phyloP scores from a whole-genome alignment of 2,797 vertebrate species.

The Eulemur coronatus region DNA sequence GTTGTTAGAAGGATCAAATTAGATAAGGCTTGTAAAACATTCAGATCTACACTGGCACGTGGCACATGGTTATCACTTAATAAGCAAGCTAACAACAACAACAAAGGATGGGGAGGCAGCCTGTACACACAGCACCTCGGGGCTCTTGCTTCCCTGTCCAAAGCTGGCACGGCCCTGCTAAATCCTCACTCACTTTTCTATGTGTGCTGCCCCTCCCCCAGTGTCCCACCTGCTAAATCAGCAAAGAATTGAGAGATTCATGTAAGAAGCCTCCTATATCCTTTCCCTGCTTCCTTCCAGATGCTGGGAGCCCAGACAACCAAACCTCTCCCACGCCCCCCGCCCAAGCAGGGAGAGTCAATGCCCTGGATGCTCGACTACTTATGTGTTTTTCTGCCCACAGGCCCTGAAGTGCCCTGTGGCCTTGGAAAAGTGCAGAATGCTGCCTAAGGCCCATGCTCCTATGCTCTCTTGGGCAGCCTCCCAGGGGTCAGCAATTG shows the following conservation, averaged over 20 bases:
- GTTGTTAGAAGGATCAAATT: slow-evolving; percentile 40
- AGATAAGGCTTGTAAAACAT: slow-evolving; percentile 62
- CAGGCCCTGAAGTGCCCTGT: neutral
- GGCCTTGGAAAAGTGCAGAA: neutral
- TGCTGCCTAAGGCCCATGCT: neutral
- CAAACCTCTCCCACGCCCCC: too few species aligned
- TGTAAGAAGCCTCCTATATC: neutral
- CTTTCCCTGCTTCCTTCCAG: neutral
- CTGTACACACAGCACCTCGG: neutral
- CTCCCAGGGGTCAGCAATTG: neutral
- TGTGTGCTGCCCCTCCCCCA: too few species aligned
- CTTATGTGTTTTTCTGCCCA: neutral
- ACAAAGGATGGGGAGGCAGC: neutral
- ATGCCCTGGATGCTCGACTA: neutral
- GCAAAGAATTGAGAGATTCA: neutral
- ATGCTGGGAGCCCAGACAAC: neutral
- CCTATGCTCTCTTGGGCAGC: neutral
- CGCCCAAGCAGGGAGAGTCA: neutral
- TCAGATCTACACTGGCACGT: neutral
- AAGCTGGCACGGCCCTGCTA: neutral
- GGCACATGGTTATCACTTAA: neutral
- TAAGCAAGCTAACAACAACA: slow-evolving; percentile 16
- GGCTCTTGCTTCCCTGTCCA: neutral
- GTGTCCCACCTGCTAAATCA: neutral
- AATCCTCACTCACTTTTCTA: neutral